A percentile compares a stretch with the other conserved stretches of the same genome.
These are phyloP conservation scores for Osmerus mordax DNA, from an alignment of 2,113 vertebrate genomes.

Conservation along the genomic window DNA sequence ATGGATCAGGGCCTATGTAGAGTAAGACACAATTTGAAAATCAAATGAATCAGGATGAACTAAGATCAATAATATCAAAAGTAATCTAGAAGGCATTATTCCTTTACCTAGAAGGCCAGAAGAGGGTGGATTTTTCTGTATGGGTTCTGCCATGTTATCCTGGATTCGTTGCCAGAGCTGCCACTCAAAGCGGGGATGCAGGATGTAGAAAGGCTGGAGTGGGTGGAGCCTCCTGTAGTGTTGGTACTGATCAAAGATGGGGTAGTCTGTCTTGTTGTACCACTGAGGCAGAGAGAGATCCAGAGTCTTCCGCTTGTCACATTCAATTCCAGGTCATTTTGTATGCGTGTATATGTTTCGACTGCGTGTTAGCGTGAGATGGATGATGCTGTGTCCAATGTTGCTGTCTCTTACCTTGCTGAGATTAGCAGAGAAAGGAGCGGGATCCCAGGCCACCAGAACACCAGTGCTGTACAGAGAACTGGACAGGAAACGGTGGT, in stretches of 20 bases:
- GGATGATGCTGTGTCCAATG: background rate
- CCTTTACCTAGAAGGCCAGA: conserved; percentile 62
- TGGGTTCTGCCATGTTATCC: conserved; percentile 74
- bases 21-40: too few species aligned
- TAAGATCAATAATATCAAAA: too few species aligned
- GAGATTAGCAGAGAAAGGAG: conserved; percentile 73
- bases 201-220: conserved; percentile 73
- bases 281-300: conserved; percentile 54
- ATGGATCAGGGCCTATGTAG: too few species aligned
- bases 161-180: conserved; percentile 76
- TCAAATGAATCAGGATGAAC: too few species aligned
- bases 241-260: conserved; percentile 77
- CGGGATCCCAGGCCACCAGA: conserved; percentile 78
- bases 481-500: conserved; percentile 74
- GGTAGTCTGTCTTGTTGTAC: conserved; percentile 76
- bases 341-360: background rate
- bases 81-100: too few species aligned
- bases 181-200: conserved; percentile 75
- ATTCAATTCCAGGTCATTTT: too few species aligned
- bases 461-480: conserved; percentile 73
- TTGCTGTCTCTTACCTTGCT: conserved; percentile 59
- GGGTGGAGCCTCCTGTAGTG: conserved; percentile 71
- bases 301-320: too few species aligned
- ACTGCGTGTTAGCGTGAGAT: background rate
- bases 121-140: conserved; percentile 78